Percentiles rank a stretch among this genome's conserved stretches.
Evolutionary conservation across 1,140 invertebrate species (phyloP).

Genomic region (Teleopsis dalmanni): DNA sequence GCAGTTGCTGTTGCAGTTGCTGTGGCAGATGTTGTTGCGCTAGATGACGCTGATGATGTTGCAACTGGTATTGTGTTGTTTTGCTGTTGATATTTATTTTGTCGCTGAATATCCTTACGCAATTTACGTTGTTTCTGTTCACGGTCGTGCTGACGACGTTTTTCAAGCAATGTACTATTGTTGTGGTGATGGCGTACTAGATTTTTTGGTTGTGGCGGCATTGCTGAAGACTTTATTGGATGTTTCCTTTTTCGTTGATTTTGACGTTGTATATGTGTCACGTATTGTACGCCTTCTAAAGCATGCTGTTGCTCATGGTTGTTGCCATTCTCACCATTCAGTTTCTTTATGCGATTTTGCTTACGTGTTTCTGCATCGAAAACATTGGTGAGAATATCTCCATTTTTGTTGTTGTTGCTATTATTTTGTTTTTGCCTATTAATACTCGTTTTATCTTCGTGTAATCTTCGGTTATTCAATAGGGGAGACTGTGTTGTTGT

Average conservation of each 20-base stretch:
- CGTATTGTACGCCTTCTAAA: background rate
- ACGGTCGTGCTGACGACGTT: conserved; percentile 19
- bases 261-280: conserved; percentile 1
- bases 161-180: conserved; percentile 26
- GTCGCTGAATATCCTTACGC: conserved; percentile 11
- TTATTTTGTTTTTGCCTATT: background rate
- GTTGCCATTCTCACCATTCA: conserved; percentile 14
- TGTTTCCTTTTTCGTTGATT: background rate
- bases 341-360: conserved; percentile 3
- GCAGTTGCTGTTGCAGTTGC: conserved; percentile 31
- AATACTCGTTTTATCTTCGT: background rate
- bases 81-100: conserved; percentile 6
- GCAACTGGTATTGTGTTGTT: conserved; percentile 17
- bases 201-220: conserved; percentile 27
- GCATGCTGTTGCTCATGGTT: background rate
- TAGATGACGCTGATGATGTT: conserved; percentile 11
- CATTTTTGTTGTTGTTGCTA: conserved; percentile 2
- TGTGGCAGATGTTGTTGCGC: conserved; percentile 19
- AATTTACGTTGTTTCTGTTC: conserved; percentile 16
- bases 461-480: background rate
- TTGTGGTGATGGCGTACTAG: conserved; percentile 30
- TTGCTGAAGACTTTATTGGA: conserved; percentile 4
- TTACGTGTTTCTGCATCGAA: background rate
- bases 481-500: conserved; percentile 11
- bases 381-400: conserved; percentile 14